phyloP scores from a whole-genome alignment of 2,797 vertebrate species.

The Antennarius maculatus region DNA sequence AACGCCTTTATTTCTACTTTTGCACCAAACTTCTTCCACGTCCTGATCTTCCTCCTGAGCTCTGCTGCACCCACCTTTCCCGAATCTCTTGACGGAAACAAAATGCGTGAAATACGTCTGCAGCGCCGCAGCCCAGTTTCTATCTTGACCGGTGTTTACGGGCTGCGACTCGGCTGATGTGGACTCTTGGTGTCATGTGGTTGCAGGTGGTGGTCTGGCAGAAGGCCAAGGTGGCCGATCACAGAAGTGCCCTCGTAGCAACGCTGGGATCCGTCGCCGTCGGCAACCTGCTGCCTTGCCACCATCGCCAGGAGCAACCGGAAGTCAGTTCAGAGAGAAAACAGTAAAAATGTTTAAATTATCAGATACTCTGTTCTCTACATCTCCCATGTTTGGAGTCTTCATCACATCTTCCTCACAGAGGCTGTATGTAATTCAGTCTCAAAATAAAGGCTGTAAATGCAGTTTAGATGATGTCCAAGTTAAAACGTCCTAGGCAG shows the following conservation, averaged over 20 bases:
- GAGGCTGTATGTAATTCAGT: too few species aligned
- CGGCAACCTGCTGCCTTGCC: conserved; percentile 87
- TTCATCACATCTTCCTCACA: too few species aligned
- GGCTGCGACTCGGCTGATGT: conserved; percentile 51
- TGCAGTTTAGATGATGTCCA: too few species aligned
- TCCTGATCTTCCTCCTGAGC: too few species aligned
- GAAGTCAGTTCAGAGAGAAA: conserved; percentile 83
- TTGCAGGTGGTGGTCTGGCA: conserved; percentile 94
- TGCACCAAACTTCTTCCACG: too few species aligned
- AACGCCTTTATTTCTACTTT: too few species aligned
- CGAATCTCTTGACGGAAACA: conserved; percentile 9
- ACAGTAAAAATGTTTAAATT: too few species aligned
- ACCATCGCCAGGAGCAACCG: conserved; percentile 86
- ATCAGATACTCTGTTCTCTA: too few species aligned
- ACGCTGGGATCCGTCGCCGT: conserved; percentile 87
- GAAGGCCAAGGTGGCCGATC: conserved; percentile 89
- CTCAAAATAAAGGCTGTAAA: too few species aligned
- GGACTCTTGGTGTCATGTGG: conserved; percentile 80
- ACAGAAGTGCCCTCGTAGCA: conserved; percentile 90
- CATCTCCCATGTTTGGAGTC: too few species aligned
- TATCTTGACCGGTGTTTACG: conserved; percentile 56
- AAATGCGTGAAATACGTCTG: conserved; percentile 6
- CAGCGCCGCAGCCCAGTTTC: conserved; percentile 21
- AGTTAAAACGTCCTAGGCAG: too few species aligned
- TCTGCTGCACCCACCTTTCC: neutral